Base-by-base conservation (phyloP, 2,797 vertebrate species). In the Lutjanus campechanus region DNA sequence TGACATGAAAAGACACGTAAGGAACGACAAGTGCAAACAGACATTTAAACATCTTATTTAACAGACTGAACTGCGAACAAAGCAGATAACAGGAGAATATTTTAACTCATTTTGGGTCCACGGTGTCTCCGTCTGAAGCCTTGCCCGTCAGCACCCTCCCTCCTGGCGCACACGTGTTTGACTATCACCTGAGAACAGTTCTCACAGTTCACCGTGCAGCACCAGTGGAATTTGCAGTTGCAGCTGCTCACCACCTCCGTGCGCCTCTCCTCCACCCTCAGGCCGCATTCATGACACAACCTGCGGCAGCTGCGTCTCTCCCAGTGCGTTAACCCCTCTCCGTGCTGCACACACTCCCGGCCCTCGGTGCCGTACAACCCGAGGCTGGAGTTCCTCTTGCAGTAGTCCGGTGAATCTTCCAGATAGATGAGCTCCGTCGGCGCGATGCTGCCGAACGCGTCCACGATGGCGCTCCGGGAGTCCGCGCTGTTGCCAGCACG, bases 171-270 rank as follows among this genome's bases (percentile, higher is more conserved):
- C 79, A 96, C 96, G 77, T 97, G 96, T 67, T 96, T 98, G 65
- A 96, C 95, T 36, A 96, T 91, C 3, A 97, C 92, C 36, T 96
- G 96, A 19, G 94, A 93, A 85, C 98, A 99, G 87, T 97, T 96
- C 29, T 98, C 97, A 54, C 98, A 99, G 76, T 96, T 95, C 78
- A 99, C 98, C 0, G 94, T 97, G 89, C 98, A 99, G 91, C 98
- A 99, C 98, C 98, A 99, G 84, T 97, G 97, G 92, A 99, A 99
- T 74, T 96, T 98, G 93, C 98, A 99, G 93, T 99, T 97, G 91
- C 98, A 99, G 93, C 97, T 98, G 91, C 93, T 95, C 75, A 95
- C 92, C 1, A 96, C 95, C 88, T 98, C 97, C 0, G 92, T 94
- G 87, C 95, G 95, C 70, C 87, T 95, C 91, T 98, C 97, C 77